Conservation (phyloP, 2,888 invertebrate species). For the Chaetoderma sp. region DNA sequence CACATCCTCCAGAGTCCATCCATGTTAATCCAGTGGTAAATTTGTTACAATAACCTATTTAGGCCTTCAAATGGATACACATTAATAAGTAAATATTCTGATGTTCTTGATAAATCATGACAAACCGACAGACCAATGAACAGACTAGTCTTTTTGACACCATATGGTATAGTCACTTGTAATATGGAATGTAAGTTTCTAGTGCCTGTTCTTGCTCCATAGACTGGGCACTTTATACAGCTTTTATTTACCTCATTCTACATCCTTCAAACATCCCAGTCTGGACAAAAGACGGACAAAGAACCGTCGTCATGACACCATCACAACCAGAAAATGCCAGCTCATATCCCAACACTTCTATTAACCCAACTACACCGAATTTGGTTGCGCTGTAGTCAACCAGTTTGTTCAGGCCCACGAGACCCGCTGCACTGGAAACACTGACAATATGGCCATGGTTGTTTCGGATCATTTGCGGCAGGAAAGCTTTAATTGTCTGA, state of each 20-base stretch:
- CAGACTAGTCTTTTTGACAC: too few species aligned
- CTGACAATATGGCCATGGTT: conserved; percentile 94
- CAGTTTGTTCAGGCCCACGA: conserved; percentile 76
- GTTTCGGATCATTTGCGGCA: conserved; percentile 88
- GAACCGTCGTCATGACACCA: conserved; percentile 86
- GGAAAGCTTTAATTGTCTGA: conserved; percentile 91
- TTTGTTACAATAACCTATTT: too few species aligned
- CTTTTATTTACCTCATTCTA: conserved; percentile 71
- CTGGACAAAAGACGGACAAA: conserved; percentile 94
- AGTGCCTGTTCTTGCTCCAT: too few species aligned
- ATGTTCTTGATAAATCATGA: too few species aligned
- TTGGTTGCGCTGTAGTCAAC: conserved; percentile 92
- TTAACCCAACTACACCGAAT: conserved; percentile 91
- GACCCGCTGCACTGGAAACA: conserved; percentile 90
- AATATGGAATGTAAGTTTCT: too few species aligned
- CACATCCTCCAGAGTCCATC: too few species aligned
- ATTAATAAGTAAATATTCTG: too few species aligned
- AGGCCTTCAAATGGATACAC: too few species aligned
- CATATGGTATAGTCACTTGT: too few species aligned
- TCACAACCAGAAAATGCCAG: conserved; percentile 62
- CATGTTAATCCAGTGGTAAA: too few species aligned
- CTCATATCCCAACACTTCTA: conserved; percentile 81
- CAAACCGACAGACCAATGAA: too few species aligned
- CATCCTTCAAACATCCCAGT: conserved; percentile 96
- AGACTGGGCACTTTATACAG: too few species aligned